Percentiles rank a stretch among this genome's conserved stretches.
Conservation (phyloP, 2,113 vertebrate genomes). For the Brachirus orientalis region DNA sequence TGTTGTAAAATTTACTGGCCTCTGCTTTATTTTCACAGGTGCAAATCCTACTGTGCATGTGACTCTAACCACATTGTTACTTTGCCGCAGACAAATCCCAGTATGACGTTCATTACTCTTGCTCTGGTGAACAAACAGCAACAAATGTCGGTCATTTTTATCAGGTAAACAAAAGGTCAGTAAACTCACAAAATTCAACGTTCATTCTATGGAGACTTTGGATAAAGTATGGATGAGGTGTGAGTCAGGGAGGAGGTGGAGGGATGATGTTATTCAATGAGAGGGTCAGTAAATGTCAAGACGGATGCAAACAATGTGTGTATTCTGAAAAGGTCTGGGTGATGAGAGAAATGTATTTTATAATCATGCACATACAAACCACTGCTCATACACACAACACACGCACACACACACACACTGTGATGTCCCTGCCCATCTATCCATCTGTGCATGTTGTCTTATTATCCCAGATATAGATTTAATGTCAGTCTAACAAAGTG, state of each 20-base stretch:
- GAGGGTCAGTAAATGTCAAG: slow-evolving; percentile 57
- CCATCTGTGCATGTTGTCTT: slow-evolving; percentile 50
- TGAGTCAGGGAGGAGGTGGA: slow-evolving; percentile 76
- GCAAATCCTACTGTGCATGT: too few relatives aligned
- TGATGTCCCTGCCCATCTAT: neutral
- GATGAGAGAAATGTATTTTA: slow-evolving; percentile 28
- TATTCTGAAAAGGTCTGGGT: slow-evolving; percentile 45
- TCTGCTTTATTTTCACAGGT: too few relatives aligned
- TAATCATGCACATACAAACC: neutral
- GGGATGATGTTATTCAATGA: slow-evolving; percentile 44
- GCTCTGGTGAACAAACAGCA: too few relatives aligned
- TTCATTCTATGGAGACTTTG: too few relatives aligned
- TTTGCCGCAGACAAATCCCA: too few relatives aligned
- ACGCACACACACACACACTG: neutral
- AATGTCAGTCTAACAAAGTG: slow-evolving; percentile 79
- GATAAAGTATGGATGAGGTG: neutral
- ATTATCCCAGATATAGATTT: slow-evolving; percentile 83
- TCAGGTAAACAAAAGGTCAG: too few relatives aligned
- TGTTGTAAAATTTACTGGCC: too few relatives aligned
- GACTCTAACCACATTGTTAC: too few relatives aligned
- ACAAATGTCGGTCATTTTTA: too few relatives aligned
- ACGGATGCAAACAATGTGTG: slow-evolving; percentile 53
- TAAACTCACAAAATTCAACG: too few relatives aligned
- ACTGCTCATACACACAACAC: neutral
- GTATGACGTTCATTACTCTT: too few relatives aligned